Evolutionary conservation across 2,797 vertebrate species (phyloP).

Genomic region (Aulostomus chinensis): DNA sequence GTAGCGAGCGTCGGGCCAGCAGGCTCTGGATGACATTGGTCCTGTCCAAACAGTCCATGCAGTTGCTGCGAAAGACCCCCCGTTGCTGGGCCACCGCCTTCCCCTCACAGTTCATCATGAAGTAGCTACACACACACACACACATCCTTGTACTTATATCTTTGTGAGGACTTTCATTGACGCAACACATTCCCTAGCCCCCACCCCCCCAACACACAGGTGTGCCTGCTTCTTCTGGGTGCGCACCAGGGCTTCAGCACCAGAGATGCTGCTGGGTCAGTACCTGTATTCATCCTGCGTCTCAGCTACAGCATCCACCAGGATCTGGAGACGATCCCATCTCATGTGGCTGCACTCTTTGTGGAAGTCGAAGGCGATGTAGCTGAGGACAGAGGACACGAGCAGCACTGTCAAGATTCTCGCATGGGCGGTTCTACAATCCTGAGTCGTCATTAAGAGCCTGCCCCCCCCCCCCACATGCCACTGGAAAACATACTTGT

Average conservation of each 20-base stretch:
- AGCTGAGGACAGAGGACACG: conserved; percentile 74
- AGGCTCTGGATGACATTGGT: conserved; percentile 98
- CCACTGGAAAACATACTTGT: too few species aligned
- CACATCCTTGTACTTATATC: too few species aligned
- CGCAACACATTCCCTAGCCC: too few species aligned
- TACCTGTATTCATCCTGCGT: conserved; percentile 93
- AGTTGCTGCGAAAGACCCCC: conserved; percentile 96
- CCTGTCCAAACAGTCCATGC: conserved; percentile 97
- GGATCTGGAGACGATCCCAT: conserved; percentile 94
- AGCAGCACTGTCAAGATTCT: not conserved
- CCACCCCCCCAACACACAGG: too few species aligned
- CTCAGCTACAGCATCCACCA: conserved; percentile 88
- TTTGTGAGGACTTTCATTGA: too few species aligned
- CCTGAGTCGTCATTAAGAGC: too few species aligned
- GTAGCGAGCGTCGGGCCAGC: conserved; percentile 90
- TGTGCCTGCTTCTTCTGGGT: too few species aligned
- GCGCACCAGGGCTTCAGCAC: too few species aligned
- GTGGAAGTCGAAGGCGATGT: conserved; percentile 96
- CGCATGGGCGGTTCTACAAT: too few species aligned
- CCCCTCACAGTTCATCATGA: conserved; percentile 88
- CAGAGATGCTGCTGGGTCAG: not conserved
- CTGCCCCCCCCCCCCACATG: too few species aligned
- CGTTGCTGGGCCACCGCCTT: conserved; percentile 86
- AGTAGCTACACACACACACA: conserved; percentile 81
- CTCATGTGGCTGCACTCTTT: conserved; percentile 98